Percentiles rank a stretch among this genome's conserved stretches.
Evolutionary conservation across 2,888 invertebrate genomes (phyloP).

Genomic region (Parthenolecanium corni): DNA sequence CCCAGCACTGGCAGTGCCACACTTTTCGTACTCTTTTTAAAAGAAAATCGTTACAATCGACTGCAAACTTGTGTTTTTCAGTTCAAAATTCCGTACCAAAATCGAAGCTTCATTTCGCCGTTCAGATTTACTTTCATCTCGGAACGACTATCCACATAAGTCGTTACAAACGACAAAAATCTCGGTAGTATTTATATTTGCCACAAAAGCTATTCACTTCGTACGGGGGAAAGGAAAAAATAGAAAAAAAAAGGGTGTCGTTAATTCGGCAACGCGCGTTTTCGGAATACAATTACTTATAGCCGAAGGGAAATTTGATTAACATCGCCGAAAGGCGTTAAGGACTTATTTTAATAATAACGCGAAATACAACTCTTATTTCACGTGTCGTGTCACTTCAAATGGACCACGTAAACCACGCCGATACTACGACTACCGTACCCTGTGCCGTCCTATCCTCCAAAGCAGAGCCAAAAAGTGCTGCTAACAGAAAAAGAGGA

Average conservation of each 20-base stretch:
- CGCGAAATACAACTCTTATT: constrained; percentile 2
- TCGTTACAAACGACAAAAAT: too few species aligned
- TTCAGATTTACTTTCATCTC: too few species aligned
- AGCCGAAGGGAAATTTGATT: constrained; percentile 22
- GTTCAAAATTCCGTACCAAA: too few species aligned
- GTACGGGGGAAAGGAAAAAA: too few species aligned
- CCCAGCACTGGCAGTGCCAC: too few species aligned
- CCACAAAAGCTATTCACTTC: constrained; percentile 16
- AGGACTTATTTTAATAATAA: constrained; percentile 13
- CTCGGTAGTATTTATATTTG: background rate
- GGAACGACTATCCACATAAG: too few species aligned
- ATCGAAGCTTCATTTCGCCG: too few species aligned
- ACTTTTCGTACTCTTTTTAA: too few species aligned
- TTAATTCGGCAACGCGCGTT: constrained; percentile 10
- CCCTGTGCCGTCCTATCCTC: too few species aligned
- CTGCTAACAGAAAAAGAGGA: background rate
- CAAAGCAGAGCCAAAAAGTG: background rate
- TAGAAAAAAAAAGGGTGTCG: constrained; percentile 16
- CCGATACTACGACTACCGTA: too few species aligned
- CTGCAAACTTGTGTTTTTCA: too few species aligned
- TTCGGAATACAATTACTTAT: constrained; percentile 23
- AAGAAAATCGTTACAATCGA: too few species aligned
- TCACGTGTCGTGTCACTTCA: constrained; percentile 6
- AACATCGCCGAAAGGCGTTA: constrained; percentile 20
- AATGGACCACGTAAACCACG: background rate